A percentile compares a stretch with the other conserved stretches of the same genome.
Evolutionary conservation across 2,797 vertebrate species (phyloP).

Genomic region (Nannoperca obscura): DNA sequence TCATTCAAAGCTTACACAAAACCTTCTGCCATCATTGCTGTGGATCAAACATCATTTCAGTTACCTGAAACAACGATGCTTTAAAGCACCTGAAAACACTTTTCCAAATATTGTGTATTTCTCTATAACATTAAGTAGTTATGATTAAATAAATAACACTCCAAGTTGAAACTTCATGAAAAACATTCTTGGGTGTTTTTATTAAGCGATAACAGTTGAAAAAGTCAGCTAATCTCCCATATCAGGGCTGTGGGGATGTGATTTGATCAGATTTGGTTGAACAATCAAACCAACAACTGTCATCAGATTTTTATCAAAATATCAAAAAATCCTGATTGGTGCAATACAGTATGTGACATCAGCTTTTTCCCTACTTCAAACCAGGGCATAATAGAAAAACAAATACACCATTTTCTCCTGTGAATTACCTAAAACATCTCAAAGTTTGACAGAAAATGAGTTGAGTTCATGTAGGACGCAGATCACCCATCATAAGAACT

Average conservation of each 20-base stretch:
- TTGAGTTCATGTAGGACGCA: background rate
- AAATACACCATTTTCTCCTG: background rate
- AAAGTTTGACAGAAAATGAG: background rate
- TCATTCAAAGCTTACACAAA: conserved; percentile 6
- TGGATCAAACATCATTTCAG: conserved; percentile 2
- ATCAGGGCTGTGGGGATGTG: background rate
- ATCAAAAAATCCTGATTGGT: background rate
- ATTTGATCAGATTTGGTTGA: background rate
- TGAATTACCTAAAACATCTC: background rate
- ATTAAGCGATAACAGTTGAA: background rate
- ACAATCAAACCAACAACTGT: background rate
- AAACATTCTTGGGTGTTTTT: background rate
- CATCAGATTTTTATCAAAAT: background rate
- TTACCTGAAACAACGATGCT: background rate
- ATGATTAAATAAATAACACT: background rate
- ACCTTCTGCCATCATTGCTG: background rate
- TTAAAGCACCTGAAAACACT: background rate
- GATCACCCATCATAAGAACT: background rate
- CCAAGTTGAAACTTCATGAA: background rate
- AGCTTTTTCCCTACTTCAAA: background rate
- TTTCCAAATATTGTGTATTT: background rate
- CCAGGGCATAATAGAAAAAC: background rate
- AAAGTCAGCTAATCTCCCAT: background rate
- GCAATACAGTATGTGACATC: background rate
- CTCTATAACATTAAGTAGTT: background rate